These are phyloP conservation scores for Orthosia incerta DNA, from an alignment of 2,888 invertebrate genomes.

Conservation along the genomic window DNA sequence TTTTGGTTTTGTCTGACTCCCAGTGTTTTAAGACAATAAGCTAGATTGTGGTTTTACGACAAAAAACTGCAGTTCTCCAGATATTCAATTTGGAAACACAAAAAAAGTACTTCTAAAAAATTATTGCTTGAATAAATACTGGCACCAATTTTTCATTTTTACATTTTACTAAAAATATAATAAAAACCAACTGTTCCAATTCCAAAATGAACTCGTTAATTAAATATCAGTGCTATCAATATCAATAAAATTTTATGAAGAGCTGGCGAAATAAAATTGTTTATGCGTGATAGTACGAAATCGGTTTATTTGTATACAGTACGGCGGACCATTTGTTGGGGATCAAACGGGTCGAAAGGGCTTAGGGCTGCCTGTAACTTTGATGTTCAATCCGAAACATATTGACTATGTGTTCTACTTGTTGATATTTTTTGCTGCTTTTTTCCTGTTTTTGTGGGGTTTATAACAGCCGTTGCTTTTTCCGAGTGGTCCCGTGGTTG, in stretches of 20 bases:
- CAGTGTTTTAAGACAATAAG: background rate
- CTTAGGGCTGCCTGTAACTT: slow-evolving; percentile 53
- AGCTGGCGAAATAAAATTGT: slow-evolving; percentile 49
- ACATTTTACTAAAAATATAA: no score
- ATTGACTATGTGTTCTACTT: slow-evolving; percentile 40
- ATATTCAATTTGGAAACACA: background rate
- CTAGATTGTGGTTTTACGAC: background rate
- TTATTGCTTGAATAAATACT: no score
- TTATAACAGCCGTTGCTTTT: background rate
- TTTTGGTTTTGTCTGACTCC: background rate
- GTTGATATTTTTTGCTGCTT: slow-evolving; percentile 44
- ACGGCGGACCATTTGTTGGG: slow-evolving; percentile 61
- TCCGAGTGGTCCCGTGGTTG: background rate
- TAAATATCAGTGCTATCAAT: slow-evolving; percentile 19
- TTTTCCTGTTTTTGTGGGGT: slow-evolving; percentile 18
- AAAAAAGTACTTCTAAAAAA: background rate
- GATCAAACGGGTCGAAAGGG: slow-evolving; percentile 54
- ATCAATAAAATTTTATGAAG: slow-evolving; percentile 38
- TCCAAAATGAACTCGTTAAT: slow-evolving; percentile 20
- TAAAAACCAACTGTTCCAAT: background rate
- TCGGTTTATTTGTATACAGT: slow-evolving; percentile 72
- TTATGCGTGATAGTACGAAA: slow-evolving; percentile 60
- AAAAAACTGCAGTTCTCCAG: background rate
- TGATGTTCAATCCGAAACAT: slow-evolving; percentile 20
- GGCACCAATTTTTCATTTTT: no score